Percentiles rank a stretch among this genome's conserved stretches.
phyloP scores from a whole-genome alignment of 2,797 vertebrate genomes.

The Zalophus californianus region DNA sequence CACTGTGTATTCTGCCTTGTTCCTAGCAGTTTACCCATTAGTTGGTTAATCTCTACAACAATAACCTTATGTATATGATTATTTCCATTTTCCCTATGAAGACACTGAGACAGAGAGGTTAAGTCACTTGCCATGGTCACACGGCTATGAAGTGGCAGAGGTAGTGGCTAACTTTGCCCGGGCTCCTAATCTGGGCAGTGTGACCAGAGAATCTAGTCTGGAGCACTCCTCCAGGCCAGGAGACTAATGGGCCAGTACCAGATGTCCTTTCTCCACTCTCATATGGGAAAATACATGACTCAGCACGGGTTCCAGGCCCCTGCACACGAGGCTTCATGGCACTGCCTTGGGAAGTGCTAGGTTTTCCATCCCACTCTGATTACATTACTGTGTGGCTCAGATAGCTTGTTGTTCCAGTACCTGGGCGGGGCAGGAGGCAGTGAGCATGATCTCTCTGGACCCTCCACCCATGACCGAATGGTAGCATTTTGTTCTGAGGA shows the following conservation, averaged over 20 bases:
- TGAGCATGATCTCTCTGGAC: not conserved
- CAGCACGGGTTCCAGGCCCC: not conserved
- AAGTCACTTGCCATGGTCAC: not conserved
- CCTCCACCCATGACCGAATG: not conserved
- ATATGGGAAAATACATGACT: not conserved
- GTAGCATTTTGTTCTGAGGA: not conserved
- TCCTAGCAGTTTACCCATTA: not conserved
- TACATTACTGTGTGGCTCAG: not conserved
- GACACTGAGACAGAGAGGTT: constrained; percentile 13
- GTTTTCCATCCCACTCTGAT: not conserved
- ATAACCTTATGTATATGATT: not conserved
- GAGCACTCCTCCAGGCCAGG: not conserved
- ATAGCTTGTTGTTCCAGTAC: not conserved
- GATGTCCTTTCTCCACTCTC: not conserved
- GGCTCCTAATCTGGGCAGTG: not conserved
- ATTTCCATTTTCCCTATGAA: not conserved
- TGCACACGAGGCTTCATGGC: not conserved
- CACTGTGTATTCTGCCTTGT: not conserved
- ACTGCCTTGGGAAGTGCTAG: not conserved
- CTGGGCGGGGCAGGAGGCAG: not conserved
- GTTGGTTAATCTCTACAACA: not conserved
- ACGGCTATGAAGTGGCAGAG: not conserved
- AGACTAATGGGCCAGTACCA: not conserved
- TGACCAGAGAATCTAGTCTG: not conserved
- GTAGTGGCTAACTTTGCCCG: not conserved